phyloP scores from a whole-genome alignment of 2,888 invertebrate species.

The Chaitophorus viminalis region DNA sequence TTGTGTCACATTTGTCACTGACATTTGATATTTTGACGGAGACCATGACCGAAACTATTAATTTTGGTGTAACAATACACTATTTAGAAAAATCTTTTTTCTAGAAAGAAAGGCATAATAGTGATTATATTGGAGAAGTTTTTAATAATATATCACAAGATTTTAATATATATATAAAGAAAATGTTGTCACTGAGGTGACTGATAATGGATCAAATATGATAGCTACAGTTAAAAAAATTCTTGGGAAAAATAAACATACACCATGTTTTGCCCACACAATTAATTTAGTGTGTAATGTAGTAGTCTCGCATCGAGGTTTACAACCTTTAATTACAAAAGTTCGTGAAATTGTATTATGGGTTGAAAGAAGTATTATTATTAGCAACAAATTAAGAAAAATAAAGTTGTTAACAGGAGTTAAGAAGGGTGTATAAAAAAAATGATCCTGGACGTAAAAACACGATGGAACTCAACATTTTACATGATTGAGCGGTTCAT shows the following conservation, averaged over 20 bases:
- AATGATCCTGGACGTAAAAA: neutral
- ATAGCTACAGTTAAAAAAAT: conserved; percentile 54
- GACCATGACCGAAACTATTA: no score
- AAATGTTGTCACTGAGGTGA: conserved; percentile 50
- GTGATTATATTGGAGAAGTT: no score
- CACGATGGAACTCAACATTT: neutral
- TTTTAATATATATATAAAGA: conserved; percentile 54
- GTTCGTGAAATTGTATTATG: neutral
- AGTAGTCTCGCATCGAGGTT: conserved; percentile 54
- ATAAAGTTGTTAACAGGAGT: neutral
- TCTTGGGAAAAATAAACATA: conserved; percentile 64
- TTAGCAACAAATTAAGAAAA: neutral
- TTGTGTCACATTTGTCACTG: no score
- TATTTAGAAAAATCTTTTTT: no score
- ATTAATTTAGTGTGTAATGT: conserved; percentile 65
- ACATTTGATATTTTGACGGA: no score
- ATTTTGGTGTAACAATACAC: no score
- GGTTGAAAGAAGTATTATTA: conserved; percentile 4
- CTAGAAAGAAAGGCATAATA: no score
- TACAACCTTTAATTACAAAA: neutral
- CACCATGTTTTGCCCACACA: conserved; percentile 65
- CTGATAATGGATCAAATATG: conserved; percentile 17
- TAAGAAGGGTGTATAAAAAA: neutral
- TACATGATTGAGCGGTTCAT: neutral
- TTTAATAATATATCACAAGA: no score